These are phyloP conservation scores for Plebejus argus DNA, from an alignment of 2,888 invertebrate genomes.

Conservation along the genomic window DNA sequence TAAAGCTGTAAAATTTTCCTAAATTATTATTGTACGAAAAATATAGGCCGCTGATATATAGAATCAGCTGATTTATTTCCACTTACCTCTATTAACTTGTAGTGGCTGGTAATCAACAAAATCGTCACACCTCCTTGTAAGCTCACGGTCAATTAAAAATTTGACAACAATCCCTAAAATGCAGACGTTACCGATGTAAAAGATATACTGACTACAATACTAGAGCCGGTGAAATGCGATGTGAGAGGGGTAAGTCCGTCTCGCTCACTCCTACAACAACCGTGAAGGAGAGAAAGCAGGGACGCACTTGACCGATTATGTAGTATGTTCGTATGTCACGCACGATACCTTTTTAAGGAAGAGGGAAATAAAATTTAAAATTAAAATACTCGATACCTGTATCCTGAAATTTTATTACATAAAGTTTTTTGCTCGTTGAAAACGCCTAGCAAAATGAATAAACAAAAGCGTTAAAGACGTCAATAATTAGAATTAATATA, in stretches of 20 bases:
- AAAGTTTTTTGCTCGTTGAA: background rate
- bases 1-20: too few relatives aligned
- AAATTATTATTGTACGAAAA: too few relatives aligned
- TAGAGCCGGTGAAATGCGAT: constrained; percentile 73
- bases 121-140: constrained; percentile 51
- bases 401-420: constrained; percentile 18
- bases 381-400: constrained; percentile 27
- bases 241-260: constrained; percentile 64
- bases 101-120: background rate
- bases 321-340: constrained; percentile 70
- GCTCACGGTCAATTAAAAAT: constrained; percentile 59
- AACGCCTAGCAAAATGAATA: background rate
- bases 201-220: constrained; percentile 64
- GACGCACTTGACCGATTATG: constrained; percentile 70
- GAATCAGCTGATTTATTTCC: background rate
- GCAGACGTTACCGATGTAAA: constrained; percentile 65
- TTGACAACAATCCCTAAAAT: constrained; percentile 64
- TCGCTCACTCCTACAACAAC: constrained; percentile 54
- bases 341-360: constrained; percentile 44
- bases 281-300: constrained; percentile 61
- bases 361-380: constrained; percentile 34
- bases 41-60: too few relatives aligned
- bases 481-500: too few relatives aligned
- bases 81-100: background rate
- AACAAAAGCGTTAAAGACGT: background rate